Evolutionary conservation across 1,140 invertebrate genomes (phyloP).

Genomic region (Drusus annulatus): DNA sequence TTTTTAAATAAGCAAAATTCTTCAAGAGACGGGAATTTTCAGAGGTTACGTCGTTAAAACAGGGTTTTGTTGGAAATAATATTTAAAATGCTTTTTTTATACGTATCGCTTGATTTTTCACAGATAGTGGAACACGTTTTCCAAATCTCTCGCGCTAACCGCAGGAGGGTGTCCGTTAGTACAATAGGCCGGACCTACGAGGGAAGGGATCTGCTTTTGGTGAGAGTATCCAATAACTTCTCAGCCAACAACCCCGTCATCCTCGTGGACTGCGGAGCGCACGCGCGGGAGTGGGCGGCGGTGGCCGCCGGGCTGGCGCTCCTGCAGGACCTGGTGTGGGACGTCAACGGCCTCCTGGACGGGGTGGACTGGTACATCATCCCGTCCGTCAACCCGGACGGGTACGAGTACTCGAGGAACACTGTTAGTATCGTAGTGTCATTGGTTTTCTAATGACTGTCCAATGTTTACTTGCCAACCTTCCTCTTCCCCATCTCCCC

Average conservation of each 20-base stretch:
- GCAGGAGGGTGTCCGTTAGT: constrained; percentile 59
- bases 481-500: too few species aligned
- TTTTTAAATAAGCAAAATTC: too few species aligned
- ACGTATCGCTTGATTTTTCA: neutral
- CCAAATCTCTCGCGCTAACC: neutral
- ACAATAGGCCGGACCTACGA: constrained; percentile 65
- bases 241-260: constrained; percentile 66
- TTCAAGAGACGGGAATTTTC: too few species aligned
- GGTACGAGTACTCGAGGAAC: constrained; percentile 72
- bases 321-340: constrained; percentile 72
- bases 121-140: neutral
- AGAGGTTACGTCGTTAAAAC: too few species aligned
- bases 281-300: constrained; percentile 81
- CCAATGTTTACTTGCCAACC: too few species aligned
- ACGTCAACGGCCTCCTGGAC: constrained; percentile 64
- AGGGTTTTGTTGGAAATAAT: too few species aligned
- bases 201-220: constrained; percentile 60
- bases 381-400: constrained; percentile 77
- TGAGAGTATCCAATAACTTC: constrained; percentile 63
- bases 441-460: too few species aligned
- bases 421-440: neutral
- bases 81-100: too few species aligned
- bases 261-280: constrained; percentile 72
- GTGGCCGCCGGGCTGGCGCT: constrained; percentile 77
- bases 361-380: constrained; percentile 78